phyloP scores from a whole-genome alignment of 2,888 invertebrate species.

The Odontocolon sp. region DNA sequence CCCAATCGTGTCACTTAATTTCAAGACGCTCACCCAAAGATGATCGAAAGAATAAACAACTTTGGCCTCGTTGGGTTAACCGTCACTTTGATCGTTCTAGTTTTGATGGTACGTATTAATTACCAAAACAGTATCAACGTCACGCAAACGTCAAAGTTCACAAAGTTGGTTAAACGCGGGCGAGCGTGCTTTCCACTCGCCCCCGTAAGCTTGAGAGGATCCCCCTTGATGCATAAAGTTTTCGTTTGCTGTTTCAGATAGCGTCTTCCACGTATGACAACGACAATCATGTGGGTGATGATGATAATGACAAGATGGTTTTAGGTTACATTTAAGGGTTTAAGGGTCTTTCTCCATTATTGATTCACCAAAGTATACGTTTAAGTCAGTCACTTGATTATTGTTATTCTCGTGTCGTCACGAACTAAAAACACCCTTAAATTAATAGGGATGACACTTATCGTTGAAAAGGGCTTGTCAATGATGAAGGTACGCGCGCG shows the following conservation, averaged over 20 bases:
- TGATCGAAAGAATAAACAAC: not conserved
- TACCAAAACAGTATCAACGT: constrained; percentile 42
- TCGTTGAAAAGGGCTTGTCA: not conserved
- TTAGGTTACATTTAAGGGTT: not conserved
- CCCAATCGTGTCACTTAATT: too few relatives aligned
- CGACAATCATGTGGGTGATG: constrained; percentile 1
- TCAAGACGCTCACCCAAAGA: too few relatives aligned
- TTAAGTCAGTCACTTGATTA: not conserved
- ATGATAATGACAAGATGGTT: constrained; percentile 5
- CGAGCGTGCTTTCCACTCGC: constrained; percentile 26
- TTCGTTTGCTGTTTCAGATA: constrained; percentile 1
- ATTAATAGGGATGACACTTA: not conserved
- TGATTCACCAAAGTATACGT: not conserved
- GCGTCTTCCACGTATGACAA: not conserved
- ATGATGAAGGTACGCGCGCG: constrained; percentile 42
- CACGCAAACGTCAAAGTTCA: constrained; percentile 39
- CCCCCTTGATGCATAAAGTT: constrained; percentile 45
- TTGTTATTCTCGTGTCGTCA: not conserved
- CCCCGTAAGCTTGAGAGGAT: constrained; percentile 21
- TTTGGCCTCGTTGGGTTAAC: not conserved
- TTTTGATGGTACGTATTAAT: constrained; percentile 38
- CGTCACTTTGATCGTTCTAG: not conserved
- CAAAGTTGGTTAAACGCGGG: constrained; percentile 48
- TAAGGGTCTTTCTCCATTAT: not conserved
- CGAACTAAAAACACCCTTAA: not conserved